Percentiles rank a stretch among this genome's conserved stretches.
Evolutionary conservation across 2,113 vertebrate species (phyloP).

Genomic region (Fukomys damarensis): DNA sequence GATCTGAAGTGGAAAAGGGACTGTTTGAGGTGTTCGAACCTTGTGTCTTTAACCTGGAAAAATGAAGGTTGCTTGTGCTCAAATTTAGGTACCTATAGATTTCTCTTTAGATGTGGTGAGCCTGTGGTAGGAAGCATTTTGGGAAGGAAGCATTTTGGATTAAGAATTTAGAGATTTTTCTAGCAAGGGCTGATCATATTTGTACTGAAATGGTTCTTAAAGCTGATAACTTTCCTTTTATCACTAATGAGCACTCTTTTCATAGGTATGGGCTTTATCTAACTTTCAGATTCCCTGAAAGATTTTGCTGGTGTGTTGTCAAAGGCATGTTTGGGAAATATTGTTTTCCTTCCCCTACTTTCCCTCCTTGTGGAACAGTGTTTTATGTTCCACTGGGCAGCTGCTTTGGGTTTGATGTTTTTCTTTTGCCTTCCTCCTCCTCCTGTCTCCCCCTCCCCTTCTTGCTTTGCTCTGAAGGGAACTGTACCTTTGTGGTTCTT

Average conservation of each 20-base stretch:
- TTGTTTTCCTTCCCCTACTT: background rate
- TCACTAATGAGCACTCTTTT: constrained; percentile 33
- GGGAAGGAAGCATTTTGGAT: background rate
- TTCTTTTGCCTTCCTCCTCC: constrained; percentile 79
- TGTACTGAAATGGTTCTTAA: background rate
- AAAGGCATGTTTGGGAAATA: constrained; percentile 54
- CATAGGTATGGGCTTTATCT: background rate
- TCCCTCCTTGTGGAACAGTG: constrained; percentile 38
- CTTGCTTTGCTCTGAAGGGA: constrained; percentile 74
- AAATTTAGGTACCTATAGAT: background rate
- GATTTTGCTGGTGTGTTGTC: constrained; percentile 37
- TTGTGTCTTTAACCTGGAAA: background rate
- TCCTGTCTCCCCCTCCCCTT: background rate
- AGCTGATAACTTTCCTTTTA: constrained; percentile 15
- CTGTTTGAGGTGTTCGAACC: background rate
- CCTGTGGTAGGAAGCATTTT: background rate
- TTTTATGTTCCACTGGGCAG: constrained; percentile 75
- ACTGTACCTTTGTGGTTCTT: constrained; percentile 86
- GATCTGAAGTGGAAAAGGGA: background rate
- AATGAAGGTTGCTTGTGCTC: background rate
- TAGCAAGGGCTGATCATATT: background rate
- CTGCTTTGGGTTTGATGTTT: constrained; percentile 83
- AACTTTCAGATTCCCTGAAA: background rate
- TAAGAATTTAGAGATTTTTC: constrained; percentile 40
- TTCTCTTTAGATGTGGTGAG: background rate